phyloP scores from a whole-genome alignment of 2,888 invertebrate genomes.

The Agrypnus murinus region DNA sequence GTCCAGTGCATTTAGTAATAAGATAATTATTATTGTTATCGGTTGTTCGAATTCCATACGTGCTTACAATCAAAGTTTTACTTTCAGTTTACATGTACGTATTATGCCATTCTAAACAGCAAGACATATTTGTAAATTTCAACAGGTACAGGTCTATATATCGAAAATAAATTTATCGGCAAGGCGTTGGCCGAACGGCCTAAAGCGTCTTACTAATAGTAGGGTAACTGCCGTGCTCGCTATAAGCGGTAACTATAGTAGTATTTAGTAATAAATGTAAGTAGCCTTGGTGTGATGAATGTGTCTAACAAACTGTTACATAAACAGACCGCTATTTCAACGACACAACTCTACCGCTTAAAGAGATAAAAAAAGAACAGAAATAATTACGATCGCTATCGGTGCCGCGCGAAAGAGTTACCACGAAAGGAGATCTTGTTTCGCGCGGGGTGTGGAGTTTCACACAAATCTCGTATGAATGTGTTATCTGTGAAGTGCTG shows the following conservation, averaged over 20 bases:
- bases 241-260: constrained; percentile 3
- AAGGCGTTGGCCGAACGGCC: constrained; percentile 59
- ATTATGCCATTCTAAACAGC: constrained; percentile 13
- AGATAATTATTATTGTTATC: constrained; percentile 18
- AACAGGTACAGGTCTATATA: constrained; percentile 25
- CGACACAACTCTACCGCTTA: too few species aligned
- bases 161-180: constrained; percentile 62
- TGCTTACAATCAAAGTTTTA: constrained; percentile 1
- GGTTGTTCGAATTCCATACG: background rate
- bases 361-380: too few species aligned
- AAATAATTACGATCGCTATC: constrained; percentile 35
- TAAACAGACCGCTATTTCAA: constrained; percentile 42
- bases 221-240: too few species aligned
- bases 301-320: constrained; percentile 50
- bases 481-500: background rate
- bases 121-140: constrained; percentile 23
- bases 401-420: constrained; percentile 24
- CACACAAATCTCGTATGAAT: background rate
- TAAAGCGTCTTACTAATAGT: background rate
- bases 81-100: constrained; percentile 13
- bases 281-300: constrained; percentile 53
- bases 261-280: constrained; percentile 36
- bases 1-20: background rate
- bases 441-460: background rate
- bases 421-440: constrained; percentile 14